Evolutionary conservation across 2,888 invertebrate genomes (phyloP).

Genomic region (Patella pellucida): DNA sequence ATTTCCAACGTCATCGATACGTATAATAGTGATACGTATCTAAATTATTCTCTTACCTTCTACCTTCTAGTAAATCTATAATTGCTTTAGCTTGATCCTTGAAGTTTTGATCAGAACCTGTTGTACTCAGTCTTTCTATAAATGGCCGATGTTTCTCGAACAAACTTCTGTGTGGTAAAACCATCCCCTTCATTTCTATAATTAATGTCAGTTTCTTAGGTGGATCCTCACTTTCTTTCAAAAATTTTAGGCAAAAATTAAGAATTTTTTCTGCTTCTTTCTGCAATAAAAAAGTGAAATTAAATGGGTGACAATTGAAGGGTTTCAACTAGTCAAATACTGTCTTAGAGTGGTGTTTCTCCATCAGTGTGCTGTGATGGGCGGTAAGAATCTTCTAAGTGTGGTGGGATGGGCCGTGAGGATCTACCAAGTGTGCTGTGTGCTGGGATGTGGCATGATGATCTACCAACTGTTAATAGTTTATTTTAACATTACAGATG

Average conservation of each 20-base stretch:
- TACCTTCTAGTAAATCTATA: constrained; percentile 57
- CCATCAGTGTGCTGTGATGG: too few species aligned
- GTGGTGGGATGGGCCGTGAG: too few species aligned
- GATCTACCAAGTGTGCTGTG: too few species aligned
- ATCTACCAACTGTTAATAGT: too few species aligned
- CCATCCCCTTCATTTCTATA: not conserved
- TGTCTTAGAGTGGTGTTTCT: too few species aligned
- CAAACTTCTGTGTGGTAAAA: not conserved
- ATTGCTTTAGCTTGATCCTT: constrained; percentile 41
- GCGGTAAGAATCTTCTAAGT: too few species aligned
- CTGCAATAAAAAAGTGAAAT: not conserved
- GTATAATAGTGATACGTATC: too few species aligned
- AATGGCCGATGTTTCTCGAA: not conserved
- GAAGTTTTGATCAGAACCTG: constrained; percentile 35
- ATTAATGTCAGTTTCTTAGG: not conserved
- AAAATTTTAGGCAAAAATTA: not conserved
- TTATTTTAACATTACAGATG: too few species aligned
- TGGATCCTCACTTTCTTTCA: not conserved
- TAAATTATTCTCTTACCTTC: constrained; percentile 40
- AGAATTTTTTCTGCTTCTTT: not conserved
- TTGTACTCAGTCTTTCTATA: constrained; percentile 50
- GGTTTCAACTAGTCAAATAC: too few species aligned
- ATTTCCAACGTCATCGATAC: too few species aligned
- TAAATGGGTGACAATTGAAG: too few species aligned
- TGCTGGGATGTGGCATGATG: too few species aligned